Evolutionary conservation across 2,113 vertebrate species (phyloP), one percentile per base, ranked within the genome.

Genomic region (Thalassoma bifasciatum): DNA sequence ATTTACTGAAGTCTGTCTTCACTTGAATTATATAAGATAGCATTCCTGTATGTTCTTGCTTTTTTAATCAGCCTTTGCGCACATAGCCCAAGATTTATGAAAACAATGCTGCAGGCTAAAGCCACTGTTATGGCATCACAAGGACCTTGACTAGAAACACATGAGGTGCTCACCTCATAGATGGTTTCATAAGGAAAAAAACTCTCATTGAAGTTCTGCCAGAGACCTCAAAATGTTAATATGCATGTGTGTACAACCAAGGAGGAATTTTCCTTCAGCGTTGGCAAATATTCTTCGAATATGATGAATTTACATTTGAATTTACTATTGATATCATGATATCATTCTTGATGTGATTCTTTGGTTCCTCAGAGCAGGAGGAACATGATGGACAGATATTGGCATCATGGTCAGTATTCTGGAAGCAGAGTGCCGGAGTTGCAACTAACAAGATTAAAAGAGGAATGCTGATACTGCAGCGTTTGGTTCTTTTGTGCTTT

Each of bases 101-200:
- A 62, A 51, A 67, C 8, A 47, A 24, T 17, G 67, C 67, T 59
- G 38, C 52, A 38, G 68, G 63, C 30, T 68, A 37, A 16, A 53
- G 37, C 8, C 21, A 36, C 8, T 10, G 42, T 69, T 61, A 65
- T 40, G 42, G 34, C 57, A 49, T 47, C 38, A 24, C 26, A 17
- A 60, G 34, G 19, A n/a, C 9, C 36, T 62, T 34, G 46, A 67
- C 62, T 68, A n/a, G 24, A 54, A 66, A 61, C 42, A 71, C 46
- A 73, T 26, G 61, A 66, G 17, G 9, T 42, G 13, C 7, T 53
- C 23, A 61, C 22, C 19, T 69, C 21, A 22, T 17, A 13, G 10
- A 30, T 4, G 6, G 10, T 65, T 60, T 70, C 7, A 58, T 60
- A 66, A 59, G 65, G 21, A 60, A 17, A 9, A n/a, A 30, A 30